Conservation (phyloP, 2,113 vertebrate species). For the Leptobrachium ailaonicum region DNA sequence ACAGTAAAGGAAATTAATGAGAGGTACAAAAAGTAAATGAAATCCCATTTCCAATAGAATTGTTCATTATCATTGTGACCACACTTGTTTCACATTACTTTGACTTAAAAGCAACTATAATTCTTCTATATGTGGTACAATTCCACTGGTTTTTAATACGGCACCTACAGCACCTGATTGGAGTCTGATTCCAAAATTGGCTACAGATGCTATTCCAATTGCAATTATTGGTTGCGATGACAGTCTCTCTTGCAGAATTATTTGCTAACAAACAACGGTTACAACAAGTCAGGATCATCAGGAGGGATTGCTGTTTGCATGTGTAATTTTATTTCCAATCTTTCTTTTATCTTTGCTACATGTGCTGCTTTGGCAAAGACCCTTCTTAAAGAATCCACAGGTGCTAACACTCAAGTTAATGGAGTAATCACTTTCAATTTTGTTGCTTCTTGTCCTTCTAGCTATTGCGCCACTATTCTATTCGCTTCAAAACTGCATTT, state of each 20-base stretch:
- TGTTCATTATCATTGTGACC: conserved; percentile 58
- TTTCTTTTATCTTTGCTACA: conserved; percentile 64
- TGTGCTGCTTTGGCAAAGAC: conserved; percentile 62
- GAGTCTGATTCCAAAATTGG: conserved; percentile 59
- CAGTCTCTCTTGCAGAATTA: conserved; percentile 60
- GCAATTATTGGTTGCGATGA: conserved; percentile 63
- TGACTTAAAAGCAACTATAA: conserved; percentile 52
- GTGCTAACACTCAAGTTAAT: conserved; percentile 58
- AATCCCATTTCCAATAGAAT: conserved; percentile 58
- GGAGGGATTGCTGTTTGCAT: conserved; percentile 63
- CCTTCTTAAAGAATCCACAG: conserved; percentile 63
- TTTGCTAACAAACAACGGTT: conserved; percentile 65
- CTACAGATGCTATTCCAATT: conserved; percentile 61
- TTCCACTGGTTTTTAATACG: conserved; percentile 62
- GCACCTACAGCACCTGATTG: conserved; percentile 53
- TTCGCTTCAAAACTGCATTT: conserved; percentile 65
- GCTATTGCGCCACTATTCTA: conserved; percentile 61
- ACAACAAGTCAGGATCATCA: conserved; percentile 56
- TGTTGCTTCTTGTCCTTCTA: conserved; percentile 63
- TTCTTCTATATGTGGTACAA: conserved; percentile 55
- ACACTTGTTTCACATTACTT: conserved; percentile 56
- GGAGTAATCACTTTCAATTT: conserved; percentile 57
- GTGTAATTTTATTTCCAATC: conserved; percentile 63
- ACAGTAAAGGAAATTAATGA: conserved; percentile 63
- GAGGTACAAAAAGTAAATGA: conserved; percentile 56